Evolutionary conservation across 2,888 invertebrate species (phyloP).

Genomic region (Tenthredo livida): DNA sequence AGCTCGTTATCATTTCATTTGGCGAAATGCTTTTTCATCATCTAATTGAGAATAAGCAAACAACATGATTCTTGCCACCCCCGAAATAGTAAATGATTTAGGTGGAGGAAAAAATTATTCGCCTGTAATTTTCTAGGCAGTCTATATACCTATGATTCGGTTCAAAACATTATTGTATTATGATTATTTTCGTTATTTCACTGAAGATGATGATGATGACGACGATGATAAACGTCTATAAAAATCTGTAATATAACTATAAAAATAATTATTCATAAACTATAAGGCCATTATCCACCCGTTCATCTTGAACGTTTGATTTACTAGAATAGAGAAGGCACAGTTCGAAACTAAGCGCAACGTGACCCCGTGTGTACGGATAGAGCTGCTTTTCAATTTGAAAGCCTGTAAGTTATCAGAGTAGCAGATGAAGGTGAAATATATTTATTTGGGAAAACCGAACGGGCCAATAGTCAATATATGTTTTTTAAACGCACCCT

Average conservation of each 20-base stretch:
- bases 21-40: neutral
- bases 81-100: neutral
- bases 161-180: slow-evolving; percentile 11
- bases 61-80: neutral
- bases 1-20: neutral
- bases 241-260: slow-evolving; percentile 31
- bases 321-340: neutral
- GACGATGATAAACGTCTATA: slow-evolving; percentile 6
- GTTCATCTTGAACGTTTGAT: slow-evolving; percentile 4
- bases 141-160: neutral
- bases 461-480: neutral
- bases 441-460: slow-evolving; percentile 49
- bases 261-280: slow-evolving; percentile 1
- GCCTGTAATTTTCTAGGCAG: neutral
- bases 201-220: neutral
- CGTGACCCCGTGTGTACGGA: neutral
- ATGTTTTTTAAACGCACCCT: neutral
- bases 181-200: slow-evolving; percentile 4
- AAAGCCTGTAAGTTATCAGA: slow-evolving; percentile 65
- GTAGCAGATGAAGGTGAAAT: slow-evolving; percentile 46
- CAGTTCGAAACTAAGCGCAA: neutral
- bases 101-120: neutral
- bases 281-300: neutral
- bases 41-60: neutral
- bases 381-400: slow-evolving; percentile 62